Base-by-base conservation (phyloP, 2,888 invertebrate species). In the Bembecia ichneumoniformis region DNA sequence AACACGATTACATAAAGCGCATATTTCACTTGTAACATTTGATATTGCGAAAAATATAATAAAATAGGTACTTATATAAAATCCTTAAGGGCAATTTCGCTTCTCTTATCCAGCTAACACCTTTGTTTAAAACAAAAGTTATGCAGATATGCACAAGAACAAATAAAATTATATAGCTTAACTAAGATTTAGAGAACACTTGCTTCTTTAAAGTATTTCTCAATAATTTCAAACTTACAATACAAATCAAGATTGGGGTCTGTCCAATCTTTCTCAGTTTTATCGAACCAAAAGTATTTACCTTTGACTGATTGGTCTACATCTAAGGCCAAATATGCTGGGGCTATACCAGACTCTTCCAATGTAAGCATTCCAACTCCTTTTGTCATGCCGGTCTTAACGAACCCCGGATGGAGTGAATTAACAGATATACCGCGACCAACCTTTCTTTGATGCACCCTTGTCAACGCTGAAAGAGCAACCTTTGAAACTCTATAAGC, bases 331-430 rank as follows among this genome's bases (percentile, higher is more conserved):
- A 66, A 47, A 47, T 61, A 62, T 0, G 52, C 58, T 1, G 66
- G 63, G 0, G 62, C 53, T 46, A 53, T 44, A 28, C 57, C 52
- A 4, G 61, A 47, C 43, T 64, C 58, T 3, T 59, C 58, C 15
- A 54, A 9, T 0, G 62, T 55, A 20, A 60, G 40, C 10, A 47
- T 5, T 4, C 64, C 62, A 11, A 34, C 35, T 4, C 51, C 49
- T n/a, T 52, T 58, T 0, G 66, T 64, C 63, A 67, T 63, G 28
- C 58, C 55, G 1, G 66, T 66, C 49, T 59, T 52, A 0, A 67
- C 63, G 36, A 60, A 61, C 9, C 68, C 68, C 7, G 68, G 67
- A 47, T 68, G 60, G 1, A 68, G 13, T 0, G 60, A 57, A 47
- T 68, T 64, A 0, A 68, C 44, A 1, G 66, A 63, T 40, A 68